Evolutionary conservation across 2,888 invertebrate genomes (phyloP).

Genomic region (Aethes cnicana): DNA sequence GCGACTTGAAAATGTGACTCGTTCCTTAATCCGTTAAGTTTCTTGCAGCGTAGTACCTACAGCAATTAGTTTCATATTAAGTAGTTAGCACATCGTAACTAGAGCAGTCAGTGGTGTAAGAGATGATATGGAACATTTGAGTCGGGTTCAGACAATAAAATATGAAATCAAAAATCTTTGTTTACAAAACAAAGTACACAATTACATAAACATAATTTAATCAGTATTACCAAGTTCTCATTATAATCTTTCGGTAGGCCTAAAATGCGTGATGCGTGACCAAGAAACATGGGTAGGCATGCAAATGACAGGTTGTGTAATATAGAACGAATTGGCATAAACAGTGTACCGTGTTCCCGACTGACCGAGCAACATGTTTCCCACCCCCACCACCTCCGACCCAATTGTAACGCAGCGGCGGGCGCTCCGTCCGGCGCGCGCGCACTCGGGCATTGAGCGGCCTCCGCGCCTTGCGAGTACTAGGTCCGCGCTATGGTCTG

Average conservation of each 20-base stretch:
- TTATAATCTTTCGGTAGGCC: no score
- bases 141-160: background rate
- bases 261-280: constrained; percentile 1
- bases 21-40: constrained; percentile 2
- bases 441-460: constrained; percentile 54
- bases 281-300: constrained; percentile 6
- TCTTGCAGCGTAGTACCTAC: constrained; percentile 7
- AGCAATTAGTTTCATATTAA: constrained; percentile 11
- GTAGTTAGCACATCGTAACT: constrained; percentile 18
- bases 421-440: constrained; percentile 59
- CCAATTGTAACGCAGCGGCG: constrained; percentile 75
- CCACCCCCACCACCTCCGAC: constrained; percentile 79
- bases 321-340: constrained; percentile 45
- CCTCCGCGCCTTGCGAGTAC: constrained; percentile 57
- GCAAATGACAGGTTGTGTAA: constrained; percentile 9
- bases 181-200: background rate
- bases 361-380: constrained; percentile 75
- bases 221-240: no score
- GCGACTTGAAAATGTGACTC: constrained; percentile 1
- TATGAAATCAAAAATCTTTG: background rate
- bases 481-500: constrained; percentile 71
- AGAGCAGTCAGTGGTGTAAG: constrained; percentile 14
- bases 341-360: constrained; percentile 71
- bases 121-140: background rate
- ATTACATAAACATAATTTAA: constrained; percentile 3